Conservation (phyloP, 1,140 invertebrate species). For the Eufriesea mexicana region DNA sequence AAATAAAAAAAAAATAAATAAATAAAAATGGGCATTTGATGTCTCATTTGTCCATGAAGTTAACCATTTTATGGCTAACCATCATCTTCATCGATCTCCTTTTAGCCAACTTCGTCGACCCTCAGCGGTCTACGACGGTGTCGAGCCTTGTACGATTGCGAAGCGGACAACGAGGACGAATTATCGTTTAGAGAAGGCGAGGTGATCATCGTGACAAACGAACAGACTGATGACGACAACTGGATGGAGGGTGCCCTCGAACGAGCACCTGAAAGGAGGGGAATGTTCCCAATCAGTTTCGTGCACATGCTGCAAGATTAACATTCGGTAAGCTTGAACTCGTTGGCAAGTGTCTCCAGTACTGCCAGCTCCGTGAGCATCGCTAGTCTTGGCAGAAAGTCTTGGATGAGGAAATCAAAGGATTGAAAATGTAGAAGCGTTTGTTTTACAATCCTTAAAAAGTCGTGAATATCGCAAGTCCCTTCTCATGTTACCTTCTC, state of each 20-base stretch:
- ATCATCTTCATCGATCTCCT: background rate
- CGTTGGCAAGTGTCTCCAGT: slow-evolving; percentile 67
- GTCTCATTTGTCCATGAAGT: background rate
- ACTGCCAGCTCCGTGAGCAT: slow-evolving; percentile 66
- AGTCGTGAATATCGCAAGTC: background rate
- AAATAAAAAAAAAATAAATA: background rate
- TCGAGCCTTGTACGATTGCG: slow-evolving; percentile 96
- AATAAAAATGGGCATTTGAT: background rate
- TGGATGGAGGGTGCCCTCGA: slow-evolving; percentile 98
- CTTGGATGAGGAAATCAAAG: slow-evolving; percentile 66
- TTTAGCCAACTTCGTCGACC: slow-evolving; percentile 71
- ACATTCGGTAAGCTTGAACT: slow-evolving; percentile 73
- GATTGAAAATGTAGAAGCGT: slow-evolving; percentile 43
- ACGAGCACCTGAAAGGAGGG: slow-evolving; percentile 89
- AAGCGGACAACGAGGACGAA: slow-evolving; percentile 98
- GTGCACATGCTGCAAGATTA: slow-evolving; percentile 94
- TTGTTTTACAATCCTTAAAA: background rate
- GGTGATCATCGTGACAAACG: slow-evolving; percentile 95
- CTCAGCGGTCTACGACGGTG: slow-evolving; percentile 87
- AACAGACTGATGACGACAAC: slow-evolving; percentile 98
- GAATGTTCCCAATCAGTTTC: slow-evolving; percentile 97
- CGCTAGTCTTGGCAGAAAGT: slow-evolving; percentile 65
- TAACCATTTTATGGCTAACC: background rate
- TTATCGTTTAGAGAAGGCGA: slow-evolving; percentile 97
- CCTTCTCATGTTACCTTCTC: background rate